A percentile compares a stretch with the other conserved stretches of the same genome.
These are phyloP conservation scores for Carterocephalus palaemon DNA, from an alignment of 2,888 invertebrate genomes.

Conservation along the genomic window DNA sequence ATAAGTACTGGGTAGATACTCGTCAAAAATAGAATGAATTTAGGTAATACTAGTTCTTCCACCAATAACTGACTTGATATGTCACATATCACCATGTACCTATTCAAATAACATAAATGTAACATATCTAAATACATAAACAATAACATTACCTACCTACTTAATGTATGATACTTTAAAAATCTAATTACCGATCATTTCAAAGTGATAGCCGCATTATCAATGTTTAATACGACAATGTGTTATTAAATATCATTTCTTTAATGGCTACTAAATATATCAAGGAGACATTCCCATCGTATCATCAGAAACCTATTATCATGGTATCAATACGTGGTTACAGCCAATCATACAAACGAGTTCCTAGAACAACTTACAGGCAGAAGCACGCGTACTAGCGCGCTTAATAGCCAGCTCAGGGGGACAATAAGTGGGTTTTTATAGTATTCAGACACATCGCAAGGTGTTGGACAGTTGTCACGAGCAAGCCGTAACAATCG, in stretches of 20 bases:
- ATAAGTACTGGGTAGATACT: too few relatives aligned
- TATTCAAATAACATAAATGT: too few relatives aligned
- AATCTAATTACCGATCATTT: slow-evolving; percentile 3
- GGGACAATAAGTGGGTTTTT: slow-evolving; percentile 50
- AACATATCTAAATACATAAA: too few relatives aligned
- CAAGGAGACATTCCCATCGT: slow-evolving; percentile 11
- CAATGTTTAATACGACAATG: slow-evolving; percentile 1
- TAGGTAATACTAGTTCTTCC: too few relatives aligned
- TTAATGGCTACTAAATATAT: slow-evolving; percentile 16
- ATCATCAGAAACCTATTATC: slow-evolving; percentile 26
- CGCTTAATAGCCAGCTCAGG: slow-evolving; percentile 40
- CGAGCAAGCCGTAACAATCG: slow-evolving; percentile 30
- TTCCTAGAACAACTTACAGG: slow-evolving; percentile 40
- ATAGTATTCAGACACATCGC: slow-evolving; percentile 42
- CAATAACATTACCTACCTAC: too few relatives aligned
- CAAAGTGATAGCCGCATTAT: too few relatives aligned
- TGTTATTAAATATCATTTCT: too few relatives aligned
- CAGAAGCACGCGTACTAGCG: slow-evolving; percentile 50
- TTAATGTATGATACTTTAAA: too few relatives aligned
- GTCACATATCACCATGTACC: too few relatives aligned
- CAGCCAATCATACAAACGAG: slow-evolving; percentile 34
- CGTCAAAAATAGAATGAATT: too few relatives aligned
- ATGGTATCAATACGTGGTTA: slow-evolving; percentile 23
- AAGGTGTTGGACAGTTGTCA: slow-evolving; percentile 39
- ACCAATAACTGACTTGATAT: too few relatives aligned